Evolutionary conservation across 1,140 invertebrate species (phyloP).

Genomic region (Nebria ingens): DNA sequence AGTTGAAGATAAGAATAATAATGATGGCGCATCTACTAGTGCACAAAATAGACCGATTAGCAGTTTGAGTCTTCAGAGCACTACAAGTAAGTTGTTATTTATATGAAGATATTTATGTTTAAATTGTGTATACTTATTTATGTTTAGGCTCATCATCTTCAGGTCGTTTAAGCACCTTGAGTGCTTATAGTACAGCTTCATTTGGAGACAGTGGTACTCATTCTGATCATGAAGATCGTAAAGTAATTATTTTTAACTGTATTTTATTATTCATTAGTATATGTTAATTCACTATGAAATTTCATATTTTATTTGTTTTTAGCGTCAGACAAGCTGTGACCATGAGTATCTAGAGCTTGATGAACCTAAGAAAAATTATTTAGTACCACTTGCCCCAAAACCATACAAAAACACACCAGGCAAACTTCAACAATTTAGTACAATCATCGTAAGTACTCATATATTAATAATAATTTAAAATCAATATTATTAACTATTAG

Average conservation of each 20-base stretch:
- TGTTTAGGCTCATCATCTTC: constrained; percentile 12
- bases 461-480: neutral
- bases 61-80: constrained; percentile 60
- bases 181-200: constrained; percentile 61
- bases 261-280: neutral
- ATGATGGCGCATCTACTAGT: constrained; percentile 9
- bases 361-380: constrained; percentile 27
- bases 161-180: constrained; percentile 64
- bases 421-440: neutral
- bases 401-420: neutral
- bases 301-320: neutral
- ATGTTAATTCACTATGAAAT: neutral
- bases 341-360: constrained; percentile 21
- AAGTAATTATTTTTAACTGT: constrained; percentile 38
- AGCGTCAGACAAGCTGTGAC: neutral
- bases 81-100: constrained; percentile 46
- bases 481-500: neutral
- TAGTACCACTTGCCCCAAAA: constrained; percentile 3
- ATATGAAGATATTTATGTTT: neutral
- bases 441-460: neutral
- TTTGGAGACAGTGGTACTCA: constrained; percentile 73
- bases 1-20: constrained; percentile 8
- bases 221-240: constrained; percentile 68
- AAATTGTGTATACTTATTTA: constrained; percentile 6
- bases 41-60: constrained; percentile 47